Evolutionary conservation across 1,140 invertebrate genomes (phyloP).

Genomic region (Apis florea): DNA sequence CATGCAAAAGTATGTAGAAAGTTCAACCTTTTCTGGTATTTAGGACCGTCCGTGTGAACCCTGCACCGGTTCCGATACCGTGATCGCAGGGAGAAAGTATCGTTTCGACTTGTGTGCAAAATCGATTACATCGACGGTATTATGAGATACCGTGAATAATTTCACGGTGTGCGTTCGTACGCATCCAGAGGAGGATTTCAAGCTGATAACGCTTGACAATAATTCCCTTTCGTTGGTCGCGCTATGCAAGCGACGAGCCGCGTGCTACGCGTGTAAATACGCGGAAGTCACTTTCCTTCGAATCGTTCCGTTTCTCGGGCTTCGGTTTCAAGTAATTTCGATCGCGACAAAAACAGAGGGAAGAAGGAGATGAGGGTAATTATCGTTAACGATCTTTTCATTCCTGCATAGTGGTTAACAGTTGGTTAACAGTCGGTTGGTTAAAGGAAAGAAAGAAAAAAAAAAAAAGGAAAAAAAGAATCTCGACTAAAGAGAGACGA

Average conservation of each 20-base stretch:
- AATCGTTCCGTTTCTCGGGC: constrained; percentile 19
- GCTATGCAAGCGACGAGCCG: constrained; percentile 16
- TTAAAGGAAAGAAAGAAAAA: too few species aligned
- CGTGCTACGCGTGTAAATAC: constrained; percentile 18
- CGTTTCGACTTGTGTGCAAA: neutral
- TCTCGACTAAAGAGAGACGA: neutral
- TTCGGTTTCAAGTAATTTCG: constrained; percentile 18
- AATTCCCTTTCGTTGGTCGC: constrained; percentile 44
- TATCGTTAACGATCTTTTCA: constrained; percentile 16
- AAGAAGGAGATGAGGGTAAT: neutral
- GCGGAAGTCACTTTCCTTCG: constrained; percentile 63
- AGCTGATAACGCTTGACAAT: constrained; percentile 29
- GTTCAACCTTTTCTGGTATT: neutral
- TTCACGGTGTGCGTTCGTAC: neutral
- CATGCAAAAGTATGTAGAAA: neutral
- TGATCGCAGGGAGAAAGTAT: constrained; percentile 6
- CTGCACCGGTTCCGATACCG: neutral
- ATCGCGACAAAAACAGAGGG: constrained; percentile 9
- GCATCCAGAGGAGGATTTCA: constrained; percentile 35
- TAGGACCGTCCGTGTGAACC: neutral
- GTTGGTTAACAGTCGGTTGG: neutral
- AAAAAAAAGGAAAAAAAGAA: neutral
- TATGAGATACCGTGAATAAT: neutral
- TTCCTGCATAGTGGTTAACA: neutral
- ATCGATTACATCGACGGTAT: constrained; percentile 2